Conservation (phyloP, 2,888 invertebrate species). For the Fragum sueziense region DNA sequence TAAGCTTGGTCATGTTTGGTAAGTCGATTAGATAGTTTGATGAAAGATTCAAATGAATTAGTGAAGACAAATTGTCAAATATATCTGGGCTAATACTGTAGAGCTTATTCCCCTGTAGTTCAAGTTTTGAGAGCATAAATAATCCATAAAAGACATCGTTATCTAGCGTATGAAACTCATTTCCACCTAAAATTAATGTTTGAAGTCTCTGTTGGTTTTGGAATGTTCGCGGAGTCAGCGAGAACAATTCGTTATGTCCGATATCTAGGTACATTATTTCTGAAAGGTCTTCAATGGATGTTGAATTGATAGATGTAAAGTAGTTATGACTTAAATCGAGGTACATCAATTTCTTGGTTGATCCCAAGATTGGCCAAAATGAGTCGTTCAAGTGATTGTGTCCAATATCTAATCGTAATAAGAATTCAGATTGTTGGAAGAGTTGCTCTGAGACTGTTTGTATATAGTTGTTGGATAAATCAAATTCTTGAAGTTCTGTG, state of each 20-base stretch:
- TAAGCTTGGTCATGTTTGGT: constrained; percentile 33
- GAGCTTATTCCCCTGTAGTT: constrained; percentile 58
- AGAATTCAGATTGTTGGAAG: constrained; percentile 30
- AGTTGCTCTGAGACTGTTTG: constrained; percentile 26
- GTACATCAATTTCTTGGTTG: constrained; percentile 32
- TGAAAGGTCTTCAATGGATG: constrained; percentile 23
- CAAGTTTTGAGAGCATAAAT: constrained; percentile 39
- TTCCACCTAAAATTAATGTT: constrained; percentile 57
- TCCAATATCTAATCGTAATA: constrained; percentile 39
- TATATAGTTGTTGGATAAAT: constrained; percentile 40
- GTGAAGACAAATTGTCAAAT: constrained; percentile 18
- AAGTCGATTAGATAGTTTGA: constrained; percentile 45
- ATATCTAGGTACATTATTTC: constrained; percentile 44
- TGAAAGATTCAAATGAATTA: constrained; percentile 51
- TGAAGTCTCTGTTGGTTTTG: constrained; percentile 50
- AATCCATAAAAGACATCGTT: constrained; percentile 51
- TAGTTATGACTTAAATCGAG: constrained; percentile 46
- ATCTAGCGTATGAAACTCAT: constrained; percentile 50
- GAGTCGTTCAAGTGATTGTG: constrained; percentile 41
- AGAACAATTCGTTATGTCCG: constrained; percentile 43
- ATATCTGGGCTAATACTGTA: constrained; percentile 36
- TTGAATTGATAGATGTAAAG: constrained; percentile 37
- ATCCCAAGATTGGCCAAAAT: constrained; percentile 33
- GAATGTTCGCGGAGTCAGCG: constrained; percentile 46
- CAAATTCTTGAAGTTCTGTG: constrained; percentile 36